Base-by-base conservation (phyloP, 1,140 invertebrate species). In the Pseudomyrmex cubaensis region DNA sequence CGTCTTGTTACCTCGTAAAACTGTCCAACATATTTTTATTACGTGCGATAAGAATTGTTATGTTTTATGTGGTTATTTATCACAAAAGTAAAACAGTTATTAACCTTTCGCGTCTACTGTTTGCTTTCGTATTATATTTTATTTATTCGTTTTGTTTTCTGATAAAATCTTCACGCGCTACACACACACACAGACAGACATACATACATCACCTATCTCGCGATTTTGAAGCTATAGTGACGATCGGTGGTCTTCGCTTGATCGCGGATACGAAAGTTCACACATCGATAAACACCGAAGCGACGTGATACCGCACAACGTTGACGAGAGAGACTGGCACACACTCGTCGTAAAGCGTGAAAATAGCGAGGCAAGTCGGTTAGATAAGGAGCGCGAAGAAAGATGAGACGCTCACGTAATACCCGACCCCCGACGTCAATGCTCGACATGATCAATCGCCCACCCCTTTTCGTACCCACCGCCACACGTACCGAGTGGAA, bases 361-460 rank as follows among this genome's bases (percentile, higher is more conserved):
- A 86, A 77, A 86, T 86, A 86, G 57, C 84, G 50, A 56, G 52
- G 80, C 76, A 56, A 35, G 78, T 76, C 63, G 59, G 62, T 80
- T 70, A 74, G 75, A 88, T 85, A 87, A 52, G 67, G 25, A 62
- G 48, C n/a, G 64, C 15, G 75, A 88, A 88, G 86, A 88, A 88
- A 88, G 77, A 88, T 88, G 63, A 85, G 64, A 25, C 72, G 83
- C 64, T 66, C 67, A 52, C 83, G 86, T 88, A 88, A 87, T 88
- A 85, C 66, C 35, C 76, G 72, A 78, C 20, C 66, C 7, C 66
- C 7, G 62, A 61, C 86, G 77, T 85, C 86, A 85, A 88, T 87
- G 87, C 56, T 88, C 87, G 56, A 85, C 85, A 87, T 89, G 88
- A 90, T 90, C 88, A 90, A 90, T 90, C 83, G 88, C 44, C 75